Percentiles rank a stretch among this genome's conserved stretches.
Conservation (phyloP, 2,113 vertebrate genomes). For the Hippocampus comes region DNA sequence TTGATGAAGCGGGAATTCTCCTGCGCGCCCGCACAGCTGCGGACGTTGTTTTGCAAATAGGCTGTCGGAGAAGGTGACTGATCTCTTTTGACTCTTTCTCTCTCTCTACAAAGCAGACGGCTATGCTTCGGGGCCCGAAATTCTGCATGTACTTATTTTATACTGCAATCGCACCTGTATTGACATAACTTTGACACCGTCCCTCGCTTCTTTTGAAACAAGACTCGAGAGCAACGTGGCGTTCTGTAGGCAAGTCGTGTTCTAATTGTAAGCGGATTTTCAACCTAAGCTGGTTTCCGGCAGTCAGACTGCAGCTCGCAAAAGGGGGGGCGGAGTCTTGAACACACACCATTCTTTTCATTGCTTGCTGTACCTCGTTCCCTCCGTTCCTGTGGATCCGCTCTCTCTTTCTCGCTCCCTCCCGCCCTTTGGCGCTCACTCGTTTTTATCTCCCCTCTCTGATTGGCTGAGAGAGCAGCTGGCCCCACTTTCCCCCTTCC, state of each 20-base stretch:
- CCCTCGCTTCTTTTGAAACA: not conserved
- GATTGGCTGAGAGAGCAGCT: slow-evolving; percentile 57
- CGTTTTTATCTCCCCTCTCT: slow-evolving; percentile 33
- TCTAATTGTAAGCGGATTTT: slow-evolving; percentile 63
- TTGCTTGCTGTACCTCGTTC: slow-evolving; percentile 50
- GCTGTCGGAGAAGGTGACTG: slow-evolving; percentile 39
- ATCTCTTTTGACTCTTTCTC: slow-evolving; percentile 32
- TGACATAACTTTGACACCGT: not conserved
- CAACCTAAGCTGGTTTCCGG: slow-evolving; percentile 50
- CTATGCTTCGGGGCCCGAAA: not conserved
- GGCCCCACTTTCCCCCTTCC: slow-evolving; percentile 33
- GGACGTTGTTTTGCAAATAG: slow-evolving; percentile 50
- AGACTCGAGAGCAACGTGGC: not conserved
- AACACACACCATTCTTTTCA: slow-evolving; percentile 48
- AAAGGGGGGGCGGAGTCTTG: slow-evolving; percentile 46
- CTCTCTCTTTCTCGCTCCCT: slow-evolving; percentile 22
- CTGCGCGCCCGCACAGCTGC: slow-evolving; percentile 42
- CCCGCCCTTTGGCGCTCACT: slow-evolving; percentile 29
- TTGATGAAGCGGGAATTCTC: slow-evolving; percentile 66
- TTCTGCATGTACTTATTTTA: not conserved
- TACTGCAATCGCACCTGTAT: not conserved
- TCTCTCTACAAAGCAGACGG: slow-evolving; percentile 10
- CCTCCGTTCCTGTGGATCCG: slow-evolving; percentile 30
- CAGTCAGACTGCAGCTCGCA: slow-evolving; percentile 46
- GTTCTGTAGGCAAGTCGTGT: slow-evolving; percentile 23